Conservation (phyloP, 92 coral and sea anemone species). For the Palythoa grandis region DNA sequence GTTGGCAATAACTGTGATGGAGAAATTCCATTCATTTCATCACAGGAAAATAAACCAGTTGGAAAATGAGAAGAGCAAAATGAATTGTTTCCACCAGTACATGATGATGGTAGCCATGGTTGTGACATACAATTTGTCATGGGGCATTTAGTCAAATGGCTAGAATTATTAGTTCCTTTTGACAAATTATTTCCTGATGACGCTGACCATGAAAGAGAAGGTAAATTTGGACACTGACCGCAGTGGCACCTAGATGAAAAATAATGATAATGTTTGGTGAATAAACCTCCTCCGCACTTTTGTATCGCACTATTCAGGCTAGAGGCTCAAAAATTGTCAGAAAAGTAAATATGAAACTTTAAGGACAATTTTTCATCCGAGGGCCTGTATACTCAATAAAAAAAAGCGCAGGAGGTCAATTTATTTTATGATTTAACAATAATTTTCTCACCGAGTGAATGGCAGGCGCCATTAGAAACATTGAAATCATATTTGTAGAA, state of each 20-base stretch:
- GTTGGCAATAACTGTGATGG: conserved; percentile 71
- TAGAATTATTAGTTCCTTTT: conserved; percentile 37
- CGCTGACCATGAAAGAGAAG: conserved; percentile 34
- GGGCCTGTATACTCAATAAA: too few species aligned
- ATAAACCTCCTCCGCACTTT: too few species aligned
- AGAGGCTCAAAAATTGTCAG: too few species aligned
- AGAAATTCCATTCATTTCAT: conserved; percentile 63
- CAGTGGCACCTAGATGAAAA: conserved; percentile 52
- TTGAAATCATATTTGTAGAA: too few species aligned
- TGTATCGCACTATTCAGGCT: too few species aligned
- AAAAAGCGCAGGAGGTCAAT: too few species aligned
- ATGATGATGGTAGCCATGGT: conserved; percentile 37
- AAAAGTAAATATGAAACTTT: too few species aligned
- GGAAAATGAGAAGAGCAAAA: conserved; percentile 48
- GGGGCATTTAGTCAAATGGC: conserved; percentile 31
- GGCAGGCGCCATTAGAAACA: too few species aligned
- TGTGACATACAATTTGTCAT: conserved; percentile 33
- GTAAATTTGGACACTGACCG: conserved; percentile 53
- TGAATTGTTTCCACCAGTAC: conserved; percentile 42
- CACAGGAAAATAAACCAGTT: conserved; percentile 52
- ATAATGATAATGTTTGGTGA: too few species aligned
- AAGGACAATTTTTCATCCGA: too few species aligned
- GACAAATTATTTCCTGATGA: conserved; percentile 18
- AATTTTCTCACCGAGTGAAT: too few species aligned
- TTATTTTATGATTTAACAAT: too few species aligned